Base-by-base conservation (phyloP, 2,888 invertebrate genomes). In the Litoditis marina region DNA sequence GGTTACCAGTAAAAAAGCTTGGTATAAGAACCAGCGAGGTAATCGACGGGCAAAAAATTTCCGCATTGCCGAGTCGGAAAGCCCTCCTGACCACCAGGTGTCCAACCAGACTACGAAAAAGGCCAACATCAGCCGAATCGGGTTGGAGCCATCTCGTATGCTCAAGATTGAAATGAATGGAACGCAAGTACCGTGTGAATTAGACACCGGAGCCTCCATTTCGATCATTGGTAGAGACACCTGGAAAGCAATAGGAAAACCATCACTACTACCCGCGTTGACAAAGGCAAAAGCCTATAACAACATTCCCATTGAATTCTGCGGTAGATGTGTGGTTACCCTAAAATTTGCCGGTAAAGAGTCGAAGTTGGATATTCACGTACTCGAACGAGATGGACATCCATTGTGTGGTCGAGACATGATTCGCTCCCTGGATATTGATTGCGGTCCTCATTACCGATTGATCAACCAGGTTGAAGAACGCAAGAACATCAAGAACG, bases 401-500 rank as follows among this genome's bases (percentile, higher is more conserved):
- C 1, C 1, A 1, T 1, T 47, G 1, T 47, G 49, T 1, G 49
- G 49, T 1, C 11, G 49, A 1, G 49, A 47, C 27, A 19, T 47
- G 49, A 1, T 47, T 1, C n/a, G 1, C 1, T 13, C 49, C 1
- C 49, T 47, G 1, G 19, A 47, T 1, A 1, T 47, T 1, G 49
- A 47, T 1, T 47, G 1, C 1, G 49, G 49, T 1, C 49, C 49
- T 1, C 1, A 1, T 1, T 47, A 1, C 22, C 1, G 1, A 1
- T 1, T 1, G 1, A 1, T 1, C 1, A 25, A 47, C 1, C 1
- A 1, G 1, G 1, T 1, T 1, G 1, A 1, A 1, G 1, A 1
- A 13, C 1, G 1, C 16, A 1, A 1, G 25, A 22, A 47, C 1
- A 47, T 1, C 1, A 1, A 1, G 1, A 25, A 47, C 1, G 1